These are phyloP conservation scores for Trissolcus japonicus DNA, from an alignment of 2,888 invertebrate genomes.

Conservation along the genomic window DNA sequence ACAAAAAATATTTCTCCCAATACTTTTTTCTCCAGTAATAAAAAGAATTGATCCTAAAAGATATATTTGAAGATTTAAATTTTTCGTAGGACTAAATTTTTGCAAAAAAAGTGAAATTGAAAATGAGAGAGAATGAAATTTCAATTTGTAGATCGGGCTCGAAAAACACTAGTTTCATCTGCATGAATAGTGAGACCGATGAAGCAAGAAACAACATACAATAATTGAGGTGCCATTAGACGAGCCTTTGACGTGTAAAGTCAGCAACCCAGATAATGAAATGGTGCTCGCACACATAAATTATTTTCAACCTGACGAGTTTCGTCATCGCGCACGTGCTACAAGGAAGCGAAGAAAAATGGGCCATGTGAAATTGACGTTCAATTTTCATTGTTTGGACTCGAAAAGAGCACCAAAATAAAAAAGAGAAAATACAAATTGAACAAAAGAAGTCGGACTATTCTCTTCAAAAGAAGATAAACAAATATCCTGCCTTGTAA, in stretches of 20 bases:
- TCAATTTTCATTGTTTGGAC: conserved; percentile 60
- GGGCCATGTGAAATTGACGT: conserved; percentile 29
- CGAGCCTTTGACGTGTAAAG: conserved; percentile 64
- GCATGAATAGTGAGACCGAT: conserved; percentile 16
- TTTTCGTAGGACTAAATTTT: no score
- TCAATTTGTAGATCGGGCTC: not conserved
- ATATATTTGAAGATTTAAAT: no score
- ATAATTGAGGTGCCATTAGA: conserved; percentile 60
- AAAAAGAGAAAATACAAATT: conserved; percentile 13
- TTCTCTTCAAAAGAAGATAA: no score
- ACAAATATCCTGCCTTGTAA: no score
- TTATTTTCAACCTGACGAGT: conserved; percentile 17
- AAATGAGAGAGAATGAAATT: not conserved
- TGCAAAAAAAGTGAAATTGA: not conserved
- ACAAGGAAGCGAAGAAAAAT: conserved; percentile 16
- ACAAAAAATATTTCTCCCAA: not conserved
- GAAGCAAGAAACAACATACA: conserved; percentile 38
- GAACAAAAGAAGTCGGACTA: no score
- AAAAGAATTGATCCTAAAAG: no score
- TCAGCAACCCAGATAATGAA: conserved; percentile 59
- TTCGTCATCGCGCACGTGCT: conserved; percentile 41
- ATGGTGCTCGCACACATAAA: conserved; percentile 28
- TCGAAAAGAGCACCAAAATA: conserved; percentile 13
- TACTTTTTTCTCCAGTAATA: not conserved
- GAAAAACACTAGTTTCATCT: not conserved